phyloP scores from a whole-genome alignment of 2,888 invertebrate species.

The Diarsia brunnea region DNA sequence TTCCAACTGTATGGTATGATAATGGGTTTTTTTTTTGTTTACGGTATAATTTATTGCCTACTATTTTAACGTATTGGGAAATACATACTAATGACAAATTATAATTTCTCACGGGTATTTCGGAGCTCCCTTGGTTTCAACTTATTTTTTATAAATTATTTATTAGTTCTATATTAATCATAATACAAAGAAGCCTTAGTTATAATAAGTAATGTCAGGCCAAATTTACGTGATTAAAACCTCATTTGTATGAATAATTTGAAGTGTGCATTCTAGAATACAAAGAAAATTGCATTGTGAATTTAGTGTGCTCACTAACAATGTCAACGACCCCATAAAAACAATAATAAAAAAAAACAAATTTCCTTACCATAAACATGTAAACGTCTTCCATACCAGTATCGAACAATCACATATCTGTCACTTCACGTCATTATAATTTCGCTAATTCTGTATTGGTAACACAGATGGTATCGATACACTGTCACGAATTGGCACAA shows the following conservation, averaged over 20 bases:
- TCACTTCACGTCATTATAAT: conserved; percentile 78
- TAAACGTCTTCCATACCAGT: conserved; percentile 76
- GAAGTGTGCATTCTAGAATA: not conserved
- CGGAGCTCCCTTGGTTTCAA: not conserved
- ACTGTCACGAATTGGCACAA: conserved; percentile 76
- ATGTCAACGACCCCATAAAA: conserved; percentile 71
- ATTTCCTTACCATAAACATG: conserved; percentile 84
- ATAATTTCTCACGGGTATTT: not conserved
- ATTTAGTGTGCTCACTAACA: conserved; percentile 52
- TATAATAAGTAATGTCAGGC: not conserved
- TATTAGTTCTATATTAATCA: not conserved
- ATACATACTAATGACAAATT: not conserved
- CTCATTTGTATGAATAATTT: not conserved
- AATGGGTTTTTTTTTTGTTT: not conserved
- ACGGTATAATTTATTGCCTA: not conserved
- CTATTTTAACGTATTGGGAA: not conserved
- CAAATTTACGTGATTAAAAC: not conserved
- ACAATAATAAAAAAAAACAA: conserved; percentile 73
- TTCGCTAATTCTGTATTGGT: conserved; percentile 65
- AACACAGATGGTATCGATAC: conserved; percentile 73
- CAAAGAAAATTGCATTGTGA: conserved; percentile 40
- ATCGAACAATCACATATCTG: conserved; percentile 82
- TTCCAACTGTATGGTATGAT: not conserved
- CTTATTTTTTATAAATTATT: not conserved
- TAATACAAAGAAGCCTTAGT: not conserved